These are phyloP conservation scores for Pholis gunnellus DNA, from an alignment of 2,113 vertebrate genomes.

Conservation along the genomic window DNA sequence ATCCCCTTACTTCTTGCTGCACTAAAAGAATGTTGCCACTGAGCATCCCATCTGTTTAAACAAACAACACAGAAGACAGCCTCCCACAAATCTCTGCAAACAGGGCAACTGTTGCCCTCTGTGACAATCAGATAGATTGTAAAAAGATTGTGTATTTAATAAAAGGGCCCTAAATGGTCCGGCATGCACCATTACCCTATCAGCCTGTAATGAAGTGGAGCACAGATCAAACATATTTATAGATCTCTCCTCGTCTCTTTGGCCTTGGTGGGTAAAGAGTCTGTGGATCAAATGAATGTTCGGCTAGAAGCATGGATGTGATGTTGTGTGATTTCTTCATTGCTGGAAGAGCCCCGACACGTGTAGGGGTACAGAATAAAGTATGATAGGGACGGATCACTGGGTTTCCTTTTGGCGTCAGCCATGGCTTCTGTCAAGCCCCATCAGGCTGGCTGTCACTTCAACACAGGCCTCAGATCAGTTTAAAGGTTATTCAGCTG, in stretches of 20 bases:
- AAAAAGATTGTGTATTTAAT: slow-evolving; percentile 43
- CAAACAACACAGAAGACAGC: neutral
- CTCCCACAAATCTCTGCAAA: slow-evolving; percentile 13
- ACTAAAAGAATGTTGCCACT: neutral
- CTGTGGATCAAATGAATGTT: slow-evolving; percentile 10
- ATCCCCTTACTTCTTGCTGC: neutral
- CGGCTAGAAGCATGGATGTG: slow-evolving; percentile 23
- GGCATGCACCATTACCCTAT: slow-evolving; percentile 40
- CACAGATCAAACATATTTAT: slow-evolving; percentile 41
- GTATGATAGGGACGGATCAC: slow-evolving; percentile 65
- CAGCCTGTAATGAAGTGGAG: slow-evolving; percentile 51
- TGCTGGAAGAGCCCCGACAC: slow-evolving; percentile 33
- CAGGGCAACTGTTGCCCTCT: slow-evolving; percentile 2
- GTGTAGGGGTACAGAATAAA: slow-evolving; percentile 36
- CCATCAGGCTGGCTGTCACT: slow-evolving; percentile 72
- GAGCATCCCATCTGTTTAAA: slow-evolving; percentile 6
- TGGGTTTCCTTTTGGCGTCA: slow-evolving; percentile 41
- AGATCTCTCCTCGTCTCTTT: slow-evolving; percentile 33
- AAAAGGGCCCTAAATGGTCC: slow-evolving; percentile 46
- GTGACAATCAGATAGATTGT: slow-evolving; percentile 34
- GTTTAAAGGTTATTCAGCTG: slow-evolving; percentile 80
- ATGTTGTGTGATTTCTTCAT: slow-evolving; percentile 29
- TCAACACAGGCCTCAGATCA: slow-evolving; percentile 68
- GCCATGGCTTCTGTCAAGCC: slow-evolving; percentile 62
- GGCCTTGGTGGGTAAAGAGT: slow-evolving; percentile 14